Percentiles rank a stretch among this genome's conserved stretches.
Conservation (phyloP, 2,797 vertebrate genomes). For the Hydrolagus colliei region DNA sequence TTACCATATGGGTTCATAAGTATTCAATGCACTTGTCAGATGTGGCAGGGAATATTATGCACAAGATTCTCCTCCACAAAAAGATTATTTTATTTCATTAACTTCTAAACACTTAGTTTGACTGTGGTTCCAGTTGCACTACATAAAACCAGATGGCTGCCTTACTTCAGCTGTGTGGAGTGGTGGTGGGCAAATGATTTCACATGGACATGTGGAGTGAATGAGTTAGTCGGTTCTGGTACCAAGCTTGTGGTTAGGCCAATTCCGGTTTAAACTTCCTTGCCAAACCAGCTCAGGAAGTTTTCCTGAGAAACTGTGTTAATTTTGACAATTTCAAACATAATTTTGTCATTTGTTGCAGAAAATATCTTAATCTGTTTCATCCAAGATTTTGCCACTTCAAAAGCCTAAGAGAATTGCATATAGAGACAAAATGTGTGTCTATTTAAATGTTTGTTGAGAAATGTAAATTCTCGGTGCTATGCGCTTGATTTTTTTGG, state of each 20-base stretch:
- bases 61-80: not conserved
- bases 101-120: not conserved
- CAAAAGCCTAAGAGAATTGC: constrained; percentile 9
- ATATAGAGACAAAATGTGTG: not conserved
- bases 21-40: not conserved
- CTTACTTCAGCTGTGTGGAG: not conserved
- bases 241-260: constrained; percentile 13
- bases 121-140: not conserved
- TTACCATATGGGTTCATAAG: not conserved
- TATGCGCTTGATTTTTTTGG: no score
- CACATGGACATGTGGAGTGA: not conserved
- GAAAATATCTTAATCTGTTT: constrained; percentile 10
- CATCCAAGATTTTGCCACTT: not conserved
- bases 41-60: not conserved
- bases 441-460: not conserved
- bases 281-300: not conserved
- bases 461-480: no score
- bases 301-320: constrained; percentile 18
- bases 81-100: not conserved
- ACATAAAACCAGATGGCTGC: not conserved
- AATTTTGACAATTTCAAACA: constrained; percentile 5
- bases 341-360: constrained; percentile 12
- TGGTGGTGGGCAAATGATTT: constrained; percentile 1
- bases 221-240: constrained; percentile 10
- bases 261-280: constrained; percentile 21